Evolutionary conservation across 92 coral and sea anemone species (phyloP), one percentile per base, ranked within the genome.

Genomic region (Hydrozoanthus gracilis): DNA sequence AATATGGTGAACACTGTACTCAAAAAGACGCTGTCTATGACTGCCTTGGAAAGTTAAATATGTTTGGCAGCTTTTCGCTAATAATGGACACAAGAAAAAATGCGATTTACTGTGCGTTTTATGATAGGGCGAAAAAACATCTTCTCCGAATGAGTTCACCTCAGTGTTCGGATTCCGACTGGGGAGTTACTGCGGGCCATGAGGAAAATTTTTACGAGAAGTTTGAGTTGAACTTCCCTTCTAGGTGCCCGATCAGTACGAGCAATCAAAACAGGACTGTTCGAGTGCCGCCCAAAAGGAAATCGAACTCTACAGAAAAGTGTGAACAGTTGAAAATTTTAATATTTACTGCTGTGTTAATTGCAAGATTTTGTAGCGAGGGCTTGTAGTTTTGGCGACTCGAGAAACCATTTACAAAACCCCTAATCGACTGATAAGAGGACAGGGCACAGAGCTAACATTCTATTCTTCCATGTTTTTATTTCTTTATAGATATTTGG

Each of bases 121-220:
- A 84, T 88, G 93, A 94, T 50, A 88, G 76, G 80, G 87, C 74
- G 15, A 90, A 82, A 52, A 73, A 88, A 17, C 92, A 89, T 61
- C 66, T 94, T 17, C 73, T 88, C 10, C 88, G 92, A 72, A 85
- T 90, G 55, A 89, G 64, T 56, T 90, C 98, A 2, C 79, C 93
- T 3, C 98, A 94, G 88, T 94, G 98, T 82, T 90, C 98, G 20
- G 98, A 94, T 76, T n/a, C 86, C 18, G 92, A 92, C 84, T 94
- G 93, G 95, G 92, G 92, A 7, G 84, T 55, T 1, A 35, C 51
- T 54, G 87, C 88, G 6, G 87, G 89, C 17, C 89, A 78, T 48
- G 69, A 50, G 3, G 69, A 64, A 7, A 90, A 89, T 56, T 93
- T 45, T 79, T 79, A 72, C 49, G 95, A 94, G 82, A 90, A 73